These are phyloP conservation scores for Rhinella marina DNA, from an alignment of 2,797 vertebrate species.

Conservation along the genomic window DNA sequence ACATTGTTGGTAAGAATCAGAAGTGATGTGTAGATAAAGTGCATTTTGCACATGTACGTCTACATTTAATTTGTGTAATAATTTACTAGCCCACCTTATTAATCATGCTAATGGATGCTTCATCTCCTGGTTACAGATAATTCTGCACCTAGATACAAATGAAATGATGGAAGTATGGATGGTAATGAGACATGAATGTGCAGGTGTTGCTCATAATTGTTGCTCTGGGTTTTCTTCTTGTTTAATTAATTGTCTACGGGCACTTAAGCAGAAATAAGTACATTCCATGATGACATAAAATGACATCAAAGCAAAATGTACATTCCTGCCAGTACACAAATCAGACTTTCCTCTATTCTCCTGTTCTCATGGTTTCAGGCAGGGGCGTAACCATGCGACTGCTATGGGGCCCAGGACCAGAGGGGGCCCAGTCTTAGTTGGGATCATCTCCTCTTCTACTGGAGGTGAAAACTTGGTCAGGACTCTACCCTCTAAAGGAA, in stretches of 20 bases:
- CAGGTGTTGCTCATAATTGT: constrained; percentile 45
- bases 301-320: neutral
- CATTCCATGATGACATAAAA: neutral
- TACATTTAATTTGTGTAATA: neutral
- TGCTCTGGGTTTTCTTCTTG: constrained; percentile 28
- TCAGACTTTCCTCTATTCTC: neutral
- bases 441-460: no score
- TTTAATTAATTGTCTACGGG: constrained; percentile 33
- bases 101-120: constrained; percentile 18
- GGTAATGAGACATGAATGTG: constrained; percentile 8
- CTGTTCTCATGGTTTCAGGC: neutral
- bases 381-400: no score
- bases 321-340: neutral
- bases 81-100: constrained; percentile 9
- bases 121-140: constrained; percentile 41
- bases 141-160: constrained; percentile 31
- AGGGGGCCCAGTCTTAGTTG: no score
- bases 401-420: no score
- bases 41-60: no score
- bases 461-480: no score
- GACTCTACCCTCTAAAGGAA: no score
- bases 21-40: no score
- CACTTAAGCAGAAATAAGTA: neutral
- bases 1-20: no score
- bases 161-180: constrained; percentile 16